These are phyloP conservation scores for Acrocephalus kingi DNA, from an alignment of 2,113 vertebrate genomes.

Conservation along the genomic window DNA sequence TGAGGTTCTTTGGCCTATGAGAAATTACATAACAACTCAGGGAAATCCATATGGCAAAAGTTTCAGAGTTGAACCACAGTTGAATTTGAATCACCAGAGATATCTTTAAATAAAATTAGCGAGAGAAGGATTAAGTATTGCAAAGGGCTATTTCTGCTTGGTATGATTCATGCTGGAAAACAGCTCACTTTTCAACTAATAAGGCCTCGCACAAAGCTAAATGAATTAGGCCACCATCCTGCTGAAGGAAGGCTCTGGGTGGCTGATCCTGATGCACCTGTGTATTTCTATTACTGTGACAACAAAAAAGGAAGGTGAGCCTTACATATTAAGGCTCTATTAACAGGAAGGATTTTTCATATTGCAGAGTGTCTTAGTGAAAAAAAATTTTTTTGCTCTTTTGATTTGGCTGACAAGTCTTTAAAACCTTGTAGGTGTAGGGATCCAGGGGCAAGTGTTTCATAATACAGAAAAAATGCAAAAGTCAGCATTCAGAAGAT, in stretches of 20 bases:
- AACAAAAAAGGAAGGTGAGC: background rate
- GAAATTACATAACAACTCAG: background rate
- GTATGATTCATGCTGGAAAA: background rate
- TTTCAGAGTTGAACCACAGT: background rate
- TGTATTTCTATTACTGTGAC: background rate
- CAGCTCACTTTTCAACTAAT: background rate
- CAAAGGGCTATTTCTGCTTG: conserved; percentile 1
- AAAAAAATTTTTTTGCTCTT: background rate
- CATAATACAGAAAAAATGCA: background rate
- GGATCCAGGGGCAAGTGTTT: background rate
- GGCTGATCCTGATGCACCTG: background rate
- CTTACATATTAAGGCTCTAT: background rate
- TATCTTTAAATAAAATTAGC: conserved; percentile 22
- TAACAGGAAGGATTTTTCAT: background rate
- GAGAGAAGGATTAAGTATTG: background rate
- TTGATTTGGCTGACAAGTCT: background rate
- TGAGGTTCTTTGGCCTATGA: background rate
- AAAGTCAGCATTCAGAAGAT: background rate
- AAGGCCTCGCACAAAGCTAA: background rate
- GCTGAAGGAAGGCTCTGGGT: background rate
- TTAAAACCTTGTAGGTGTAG: background rate
- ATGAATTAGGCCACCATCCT: background rate
- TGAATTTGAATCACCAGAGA: conserved; percentile 10
- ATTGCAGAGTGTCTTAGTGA: background rate
- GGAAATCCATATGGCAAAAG: background rate